Evolutionary conservation across 2,888 invertebrate genomes (phyloP).

Genomic region (Spisula solida): DNA sequence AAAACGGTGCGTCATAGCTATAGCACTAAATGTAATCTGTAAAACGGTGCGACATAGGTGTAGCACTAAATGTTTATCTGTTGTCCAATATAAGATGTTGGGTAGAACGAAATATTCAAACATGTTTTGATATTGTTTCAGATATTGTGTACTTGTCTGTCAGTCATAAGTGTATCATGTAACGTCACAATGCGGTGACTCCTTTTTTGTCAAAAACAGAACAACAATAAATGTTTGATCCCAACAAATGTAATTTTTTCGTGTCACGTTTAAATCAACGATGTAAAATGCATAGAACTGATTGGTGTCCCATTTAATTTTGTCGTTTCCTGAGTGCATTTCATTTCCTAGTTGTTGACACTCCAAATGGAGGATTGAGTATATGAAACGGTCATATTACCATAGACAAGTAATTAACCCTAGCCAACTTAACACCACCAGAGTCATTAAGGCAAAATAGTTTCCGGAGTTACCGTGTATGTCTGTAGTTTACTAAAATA

Average conservation of each 20-base stretch:
- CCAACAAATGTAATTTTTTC: not conserved
- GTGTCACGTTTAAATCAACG: not conserved
- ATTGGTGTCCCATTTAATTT: slow-evolving; percentile 9
- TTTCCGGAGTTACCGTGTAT: slow-evolving; percentile 56
- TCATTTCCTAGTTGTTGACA: not conserved
- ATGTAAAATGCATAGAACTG: not conserved
- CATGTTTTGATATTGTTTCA: no score
- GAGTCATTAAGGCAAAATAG: slow-evolving; percentile 47
- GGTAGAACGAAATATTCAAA: no score
- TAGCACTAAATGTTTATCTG: no score
- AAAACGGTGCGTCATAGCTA: no score
- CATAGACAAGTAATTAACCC: slow-evolving; percentile 17
- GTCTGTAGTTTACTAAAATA: slow-evolving; percentile 32
- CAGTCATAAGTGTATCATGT: no score
- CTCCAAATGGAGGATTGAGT: not conserved
- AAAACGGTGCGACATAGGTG: no score
- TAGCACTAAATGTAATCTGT: no score
- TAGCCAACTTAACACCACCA: not conserved
- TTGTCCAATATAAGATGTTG: no score
- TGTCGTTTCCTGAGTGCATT: not conserved
- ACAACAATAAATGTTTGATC: not conserved
- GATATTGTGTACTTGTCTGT: no score
- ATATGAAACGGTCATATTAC: not conserved
- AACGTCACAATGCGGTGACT: no score
- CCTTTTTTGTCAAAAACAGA: no score